A percentile compares a stretch with the other conserved stretches of the same genome.
phyloP scores from a whole-genome alignment of 2,113 vertebrate genomes.

The Tympanuchus pallidicinctus region DNA sequence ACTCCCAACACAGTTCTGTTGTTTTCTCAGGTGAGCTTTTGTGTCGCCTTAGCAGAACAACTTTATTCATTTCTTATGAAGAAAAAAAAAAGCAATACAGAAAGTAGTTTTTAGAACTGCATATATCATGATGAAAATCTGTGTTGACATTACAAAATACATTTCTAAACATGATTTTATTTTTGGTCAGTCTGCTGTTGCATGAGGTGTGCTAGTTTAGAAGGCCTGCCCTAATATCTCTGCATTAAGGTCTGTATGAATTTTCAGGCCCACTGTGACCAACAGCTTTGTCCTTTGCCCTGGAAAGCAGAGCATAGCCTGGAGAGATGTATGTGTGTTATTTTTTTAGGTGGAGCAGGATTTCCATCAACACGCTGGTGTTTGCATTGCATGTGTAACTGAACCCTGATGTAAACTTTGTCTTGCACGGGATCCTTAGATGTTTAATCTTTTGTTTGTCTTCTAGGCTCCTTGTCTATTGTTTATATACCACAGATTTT shows the following conservation, averaged over 20 bases:
- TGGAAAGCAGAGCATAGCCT: not conserved
- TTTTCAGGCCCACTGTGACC: not conserved
- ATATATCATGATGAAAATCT: not conserved
- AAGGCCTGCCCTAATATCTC: not conserved
- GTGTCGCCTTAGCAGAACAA: not conserved
- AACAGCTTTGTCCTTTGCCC: conserved; percentile 4
- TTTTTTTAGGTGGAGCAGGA: conserved; percentile 60
- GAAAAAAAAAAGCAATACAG: not conserved
- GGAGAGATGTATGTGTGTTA: conserved; percentile 10
- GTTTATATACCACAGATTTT: not conserved
- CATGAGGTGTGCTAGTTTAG: not conserved
- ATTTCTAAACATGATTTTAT: not conserved
- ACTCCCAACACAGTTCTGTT: not conserved
- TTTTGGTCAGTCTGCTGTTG: not conserved
- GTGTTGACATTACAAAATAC: not conserved
- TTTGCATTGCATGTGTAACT: conserved; percentile 47
- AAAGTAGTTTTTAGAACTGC: not conserved
- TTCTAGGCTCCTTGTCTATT: not conserved
- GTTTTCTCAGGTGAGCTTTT: not conserved
- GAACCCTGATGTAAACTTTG: conserved; percentile 15
- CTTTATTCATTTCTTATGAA: not conserved
- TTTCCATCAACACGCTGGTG: conserved; percentile 13
- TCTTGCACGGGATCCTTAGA: not conserved
- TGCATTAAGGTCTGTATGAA: not conserved
- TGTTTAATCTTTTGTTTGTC: conserved; percentile 19